Conservation (phyloP, 2,888 invertebrate genomes). For the Melinaea menophilus region DNA sequence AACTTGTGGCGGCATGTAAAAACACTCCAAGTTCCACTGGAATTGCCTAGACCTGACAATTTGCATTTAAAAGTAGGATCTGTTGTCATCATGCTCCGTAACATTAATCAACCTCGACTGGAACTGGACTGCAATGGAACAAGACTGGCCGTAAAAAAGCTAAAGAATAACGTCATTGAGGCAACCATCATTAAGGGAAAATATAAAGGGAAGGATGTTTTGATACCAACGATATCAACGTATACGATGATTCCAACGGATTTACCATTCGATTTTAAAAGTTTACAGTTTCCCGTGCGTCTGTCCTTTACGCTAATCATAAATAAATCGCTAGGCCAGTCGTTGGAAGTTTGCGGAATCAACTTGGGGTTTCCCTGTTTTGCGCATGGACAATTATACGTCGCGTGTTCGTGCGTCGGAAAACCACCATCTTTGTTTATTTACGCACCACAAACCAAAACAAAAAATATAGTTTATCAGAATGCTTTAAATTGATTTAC, state of each 20-base stretch:
- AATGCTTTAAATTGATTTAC: conserved; percentile 13
- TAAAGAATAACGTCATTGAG: conserved; percentile 12
- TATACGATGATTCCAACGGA: conserved; percentile 30
- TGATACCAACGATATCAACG: neutral
- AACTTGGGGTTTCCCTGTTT: neutral
- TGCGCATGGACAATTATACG: conserved; percentile 32
- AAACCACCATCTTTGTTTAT: conserved; percentile 20
- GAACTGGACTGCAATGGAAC: conserved; percentile 35
- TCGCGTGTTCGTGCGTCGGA: conserved; percentile 18
- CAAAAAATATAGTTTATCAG: conserved; percentile 12
- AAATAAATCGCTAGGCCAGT: conserved; percentile 31
- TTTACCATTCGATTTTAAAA: neutral
- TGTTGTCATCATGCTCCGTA: too few relatives aligned
- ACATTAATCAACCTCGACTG: conserved; percentile 18
- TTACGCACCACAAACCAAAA: conserved; percentile 15
- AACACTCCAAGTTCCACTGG: too few relatives aligned
- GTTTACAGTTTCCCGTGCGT: conserved; percentile 17
- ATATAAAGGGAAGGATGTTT: too few relatives aligned
- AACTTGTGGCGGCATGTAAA: too few relatives aligned
- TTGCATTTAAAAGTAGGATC: too few relatives aligned
- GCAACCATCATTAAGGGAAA: too few relatives aligned
- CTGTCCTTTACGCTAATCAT: conserved; percentile 33
- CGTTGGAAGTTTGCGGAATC: neutral
- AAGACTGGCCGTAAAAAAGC: conserved; percentile 30
- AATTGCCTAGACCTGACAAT: too few relatives aligned